Evolutionary conservation across 2,113 vertebrate species (phyloP).

Genomic region (Mobula hypostoma): DNA sequence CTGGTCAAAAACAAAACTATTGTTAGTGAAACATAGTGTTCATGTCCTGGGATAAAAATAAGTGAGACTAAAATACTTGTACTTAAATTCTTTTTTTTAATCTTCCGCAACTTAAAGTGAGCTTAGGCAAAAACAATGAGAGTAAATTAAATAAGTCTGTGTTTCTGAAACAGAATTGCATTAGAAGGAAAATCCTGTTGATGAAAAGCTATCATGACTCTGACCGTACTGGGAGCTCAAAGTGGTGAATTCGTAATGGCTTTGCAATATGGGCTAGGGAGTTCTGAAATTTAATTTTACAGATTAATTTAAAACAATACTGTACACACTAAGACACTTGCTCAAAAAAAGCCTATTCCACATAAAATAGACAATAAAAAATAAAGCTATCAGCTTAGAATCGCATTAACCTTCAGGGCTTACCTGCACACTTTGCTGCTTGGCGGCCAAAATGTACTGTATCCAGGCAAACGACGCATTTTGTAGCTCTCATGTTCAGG

Average conservation of each 20-base stretch:
- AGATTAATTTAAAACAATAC: background rate
- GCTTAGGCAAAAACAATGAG: background rate
- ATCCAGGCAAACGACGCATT: slow-evolving; percentile 92
- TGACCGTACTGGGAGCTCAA: background rate
- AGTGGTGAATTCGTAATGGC: background rate
- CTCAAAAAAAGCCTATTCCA: background rate
- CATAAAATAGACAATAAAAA: background rate
- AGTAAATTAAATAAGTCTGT: background rate
- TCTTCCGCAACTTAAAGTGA: background rate
- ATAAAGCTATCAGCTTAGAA: background rate
- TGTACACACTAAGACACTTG: background rate
- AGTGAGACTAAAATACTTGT: background rate
- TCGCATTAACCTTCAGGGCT: slow-evolving; percentile 40
- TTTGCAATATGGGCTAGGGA: background rate
- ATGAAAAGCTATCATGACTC: background rate
- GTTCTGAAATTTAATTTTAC: background rate
- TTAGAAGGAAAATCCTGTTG: background rate
- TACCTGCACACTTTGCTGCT: slow-evolving; percentile 91
- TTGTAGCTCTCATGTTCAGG: slow-evolving; percentile 94
- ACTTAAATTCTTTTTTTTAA: background rate
- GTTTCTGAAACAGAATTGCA: background rate
- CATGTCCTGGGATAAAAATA: background rate
- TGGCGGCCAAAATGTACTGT: slow-evolving; percentile 95
- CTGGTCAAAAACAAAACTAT: background rate
- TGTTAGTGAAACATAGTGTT: background rate